phyloP scores from a whole-genome alignment of 2,888 invertebrate genomes.

The Octodonta nipae region DNA sequence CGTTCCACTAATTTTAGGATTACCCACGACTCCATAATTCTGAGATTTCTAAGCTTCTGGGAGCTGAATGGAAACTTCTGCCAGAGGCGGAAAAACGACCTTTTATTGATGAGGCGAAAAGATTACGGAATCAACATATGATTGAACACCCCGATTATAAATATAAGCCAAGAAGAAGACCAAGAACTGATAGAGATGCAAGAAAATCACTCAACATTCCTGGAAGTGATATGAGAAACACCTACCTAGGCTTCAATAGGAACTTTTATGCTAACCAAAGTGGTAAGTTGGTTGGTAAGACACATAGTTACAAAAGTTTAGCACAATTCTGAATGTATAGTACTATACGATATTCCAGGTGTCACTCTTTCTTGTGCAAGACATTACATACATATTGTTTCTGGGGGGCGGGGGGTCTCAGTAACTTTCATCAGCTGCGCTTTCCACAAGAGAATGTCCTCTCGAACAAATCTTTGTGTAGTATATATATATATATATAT shows the following conservation, averaged over 20 bases:
- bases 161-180: constrained; percentile 32
- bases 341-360: too few relatives aligned
- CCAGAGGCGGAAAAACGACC: constrained; percentile 68
- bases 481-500: not conserved
- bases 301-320: too few relatives aligned
- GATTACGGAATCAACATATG: constrained; percentile 33
- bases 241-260: too few relatives aligned
- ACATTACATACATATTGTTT: too few relatives aligned
- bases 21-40: constrained; percentile 69
- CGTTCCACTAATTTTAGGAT: too few relatives aligned
- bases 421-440: too few relatives aligned
- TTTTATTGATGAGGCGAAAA: constrained; percentile 79
- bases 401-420: too few relatives aligned
- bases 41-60: constrained; percentile 69
- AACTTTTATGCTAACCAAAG: constrained; percentile 13
- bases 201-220: too few relatives aligned
- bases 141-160: constrained; percentile 35
- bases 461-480: not conserved
- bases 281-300: constrained; percentile 5
- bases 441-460: too few relatives aligned
- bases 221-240: too few relatives aligned
- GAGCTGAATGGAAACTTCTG: constrained; percentile 73
- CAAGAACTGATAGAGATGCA: constrained; percentile 17
- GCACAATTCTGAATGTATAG: too few relatives aligned
- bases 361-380: too few relatives aligned